Percentiles rank a stretch among this genome's conserved stretches.
Evolutionary conservation across 2,113 vertebrate genomes (phyloP).

Genomic region (Plectropomus leopardus): DNA sequence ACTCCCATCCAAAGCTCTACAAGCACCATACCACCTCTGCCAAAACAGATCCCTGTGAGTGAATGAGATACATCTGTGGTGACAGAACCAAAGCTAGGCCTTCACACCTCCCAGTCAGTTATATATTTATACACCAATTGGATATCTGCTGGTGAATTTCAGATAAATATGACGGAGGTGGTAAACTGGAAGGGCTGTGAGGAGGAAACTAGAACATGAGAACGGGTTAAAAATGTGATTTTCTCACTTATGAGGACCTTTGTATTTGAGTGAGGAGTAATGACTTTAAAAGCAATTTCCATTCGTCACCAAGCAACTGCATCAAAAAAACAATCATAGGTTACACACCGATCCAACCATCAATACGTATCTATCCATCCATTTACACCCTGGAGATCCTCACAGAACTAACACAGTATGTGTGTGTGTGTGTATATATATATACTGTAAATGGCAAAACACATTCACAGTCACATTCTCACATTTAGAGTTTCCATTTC

Average conservation of each 20-base stretch:
- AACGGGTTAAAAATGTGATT: not conserved
- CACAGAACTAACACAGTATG: not conserved
- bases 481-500: not conserved
- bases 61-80: slow-evolving; percentile 57
- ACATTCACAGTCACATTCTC: not conserved
- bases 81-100: slow-evolving; percentile 42
- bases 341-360: not conserved
- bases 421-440: no score
- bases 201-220: slow-evolving; percentile 4
- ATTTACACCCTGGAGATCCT: not conserved
- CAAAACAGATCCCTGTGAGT: slow-evolving; percentile 53
- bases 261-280: not conserved
- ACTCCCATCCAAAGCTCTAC: slow-evolving; percentile 33
- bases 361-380: no score
- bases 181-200: slow-evolving; percentile 32
- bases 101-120: slow-evolving; percentile 36
- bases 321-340: not conserved
- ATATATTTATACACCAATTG: slow-evolving; percentile 51
- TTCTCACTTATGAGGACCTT: not conserved
- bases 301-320: not conserved
- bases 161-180: slow-evolving; percentile 18
- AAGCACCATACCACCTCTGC: slow-evolving; percentile 24
- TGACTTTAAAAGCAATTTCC: not conserved
- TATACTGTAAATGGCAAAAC: no score
- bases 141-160: slow-evolving; percentile 64